Evolutionary conservation across 2,113 vertebrate genomes (phyloP), one percentile per base, ranked within the genome.

Genomic region (Odontophorus gujanensis): DNA sequence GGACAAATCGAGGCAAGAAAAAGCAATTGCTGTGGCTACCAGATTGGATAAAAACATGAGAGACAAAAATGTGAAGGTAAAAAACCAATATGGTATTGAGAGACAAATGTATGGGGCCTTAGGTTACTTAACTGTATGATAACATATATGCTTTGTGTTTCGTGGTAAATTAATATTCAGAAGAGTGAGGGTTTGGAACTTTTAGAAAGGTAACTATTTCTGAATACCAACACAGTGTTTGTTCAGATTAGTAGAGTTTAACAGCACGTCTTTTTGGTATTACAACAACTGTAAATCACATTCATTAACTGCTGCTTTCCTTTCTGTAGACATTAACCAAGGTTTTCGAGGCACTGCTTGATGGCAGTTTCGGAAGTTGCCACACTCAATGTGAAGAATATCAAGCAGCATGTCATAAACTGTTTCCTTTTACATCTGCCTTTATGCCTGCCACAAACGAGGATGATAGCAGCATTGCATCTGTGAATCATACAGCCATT

Each of bases 1-100:
- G 94, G 98, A 98, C 81, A 98, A 98, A 88, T 98, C 98, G 91
- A 98, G 97, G 89, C 98, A 98, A 96, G 98, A 98, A 89, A 98
- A 98, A 96, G 98, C 98, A 92, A 97, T 98, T 93, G 94, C 97
- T 87, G 87, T 98, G 91, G 98, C 98, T 53, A 98, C 98, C 77
- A 97, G 96, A 86, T 94, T 98, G 89, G 98, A 98, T 95, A 97
- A 98, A 91, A 97, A 80, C 50, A 87, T 98, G 96, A 97, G 91
- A 93, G 98, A 98, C 96, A 98, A 91, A 97, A 98, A 98, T 92
- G 97, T 98, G 86, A 98, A 98, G 98, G 98, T 98, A 98, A 97
- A 91, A 53, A 42, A 95, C 10, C 45, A 48, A n/a, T 85, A 78
- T 2, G 62, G 7, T 59, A 22, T 74, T 36, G 82, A 80, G 85